These are phyloP conservation scores for Hapalemur alaotrensis DNA, from an alignment of 2,797 vertebrate genomes.

Conservation along the genomic window DNA sequence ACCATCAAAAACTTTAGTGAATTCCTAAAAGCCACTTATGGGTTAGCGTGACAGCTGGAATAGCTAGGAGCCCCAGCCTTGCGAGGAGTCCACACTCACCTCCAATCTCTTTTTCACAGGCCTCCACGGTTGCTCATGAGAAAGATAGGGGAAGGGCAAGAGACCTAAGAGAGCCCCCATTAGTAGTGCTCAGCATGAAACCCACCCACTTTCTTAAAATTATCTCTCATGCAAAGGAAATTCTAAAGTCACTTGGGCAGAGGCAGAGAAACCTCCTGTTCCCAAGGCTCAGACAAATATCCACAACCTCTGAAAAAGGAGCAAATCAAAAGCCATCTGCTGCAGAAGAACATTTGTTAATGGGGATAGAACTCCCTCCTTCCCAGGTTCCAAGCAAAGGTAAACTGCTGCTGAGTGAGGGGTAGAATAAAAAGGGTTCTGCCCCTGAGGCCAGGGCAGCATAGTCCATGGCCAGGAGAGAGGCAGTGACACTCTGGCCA, in stretches of 20 bases:
- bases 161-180: not conserved
- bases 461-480: fast-evolving
- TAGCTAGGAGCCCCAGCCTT: too few species aligned
- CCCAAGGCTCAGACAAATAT: not conserved
- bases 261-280: too few species aligned
- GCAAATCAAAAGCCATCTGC: not conserved
- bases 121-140: not conserved
- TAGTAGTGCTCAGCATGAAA: not conserved
- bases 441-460: not conserved
- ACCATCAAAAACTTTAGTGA: not conserved
- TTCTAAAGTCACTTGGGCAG: not conserved
- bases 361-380: not conserved
- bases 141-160: not conserved
- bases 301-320: not conserved
- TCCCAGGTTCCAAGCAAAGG: not conserved
- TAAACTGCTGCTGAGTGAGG: not conserved
- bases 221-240: not conserved
- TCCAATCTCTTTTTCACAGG: not conserved
- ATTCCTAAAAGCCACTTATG: not conserved
- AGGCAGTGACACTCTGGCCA: not conserved
- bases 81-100: fast-evolving
- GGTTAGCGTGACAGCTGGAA: not conserved
- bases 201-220: not conserved
- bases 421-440: not conserved
- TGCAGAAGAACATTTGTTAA: not conserved